These are phyloP conservation scores for Ceratosolen solmsi DNA, from an alignment of 1,140 invertebrate genomes.

Conservation along the genomic window DNA sequence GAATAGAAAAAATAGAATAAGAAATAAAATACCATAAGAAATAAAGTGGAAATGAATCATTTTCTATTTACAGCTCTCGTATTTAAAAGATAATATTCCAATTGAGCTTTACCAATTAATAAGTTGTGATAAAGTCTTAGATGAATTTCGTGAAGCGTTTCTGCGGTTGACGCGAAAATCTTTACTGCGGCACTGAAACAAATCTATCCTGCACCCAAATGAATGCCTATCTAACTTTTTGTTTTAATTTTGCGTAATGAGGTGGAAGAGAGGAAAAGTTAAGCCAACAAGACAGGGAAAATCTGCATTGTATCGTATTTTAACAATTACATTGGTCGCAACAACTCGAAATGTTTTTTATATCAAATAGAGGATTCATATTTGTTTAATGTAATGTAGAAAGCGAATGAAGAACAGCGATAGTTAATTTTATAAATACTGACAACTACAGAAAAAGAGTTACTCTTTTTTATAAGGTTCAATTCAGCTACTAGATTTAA, in stretches of 20 bases:
- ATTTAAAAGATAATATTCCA: background rate
- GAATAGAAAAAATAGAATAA: background rate
- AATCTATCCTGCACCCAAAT: constrained; percentile 46
- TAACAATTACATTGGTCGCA: background rate
- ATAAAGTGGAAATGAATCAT: no score
- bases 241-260: constrained; percentile 59
- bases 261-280: background rate
- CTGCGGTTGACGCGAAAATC: background rate
- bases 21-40: background rate
- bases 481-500: no score
- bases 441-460: no score
- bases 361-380: no score
- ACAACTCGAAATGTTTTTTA: no score
- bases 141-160: constrained; percentile 52
- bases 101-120: constrained; percentile 12
- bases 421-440: no score
- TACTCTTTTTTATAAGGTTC: no score
- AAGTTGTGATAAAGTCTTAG: constrained; percentile 32
- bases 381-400: no score
- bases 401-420: no score
- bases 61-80: background rate
- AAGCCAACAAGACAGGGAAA: background rate
- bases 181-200: constrained; percentile 51
- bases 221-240: constrained; percentile 60
- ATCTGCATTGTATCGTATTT: no score